These are phyloP conservation scores for Sycophila texana DNA, from an alignment of 2,888 invertebrate genomes.

Conservation along the genomic window DNA sequence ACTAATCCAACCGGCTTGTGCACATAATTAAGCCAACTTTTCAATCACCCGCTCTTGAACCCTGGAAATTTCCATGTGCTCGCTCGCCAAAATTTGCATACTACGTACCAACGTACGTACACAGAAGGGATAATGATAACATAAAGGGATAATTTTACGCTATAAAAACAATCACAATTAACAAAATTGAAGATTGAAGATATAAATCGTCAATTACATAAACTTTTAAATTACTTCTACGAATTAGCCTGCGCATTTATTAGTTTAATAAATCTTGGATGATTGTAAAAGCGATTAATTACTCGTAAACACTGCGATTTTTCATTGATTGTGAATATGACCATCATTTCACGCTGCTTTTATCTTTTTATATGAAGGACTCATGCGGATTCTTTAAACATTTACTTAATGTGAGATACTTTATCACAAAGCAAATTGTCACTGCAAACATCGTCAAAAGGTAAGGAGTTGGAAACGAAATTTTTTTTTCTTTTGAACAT, in stretches of 20 bases:
- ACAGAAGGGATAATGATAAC: too few species aligned
- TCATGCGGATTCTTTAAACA: conserved; percentile 17
- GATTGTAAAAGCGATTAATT: too few species aligned
- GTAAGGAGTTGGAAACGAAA: conserved; percentile 4
- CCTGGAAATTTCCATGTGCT: neutral
- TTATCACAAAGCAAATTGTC: conserved; percentile 19
- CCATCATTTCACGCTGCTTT: neutral
- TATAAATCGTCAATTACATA: too few species aligned
- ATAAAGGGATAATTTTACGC: too few species aligned
- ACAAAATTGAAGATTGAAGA: too few species aligned
- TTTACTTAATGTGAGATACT: conserved; percentile 25
- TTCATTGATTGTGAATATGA: neutral
- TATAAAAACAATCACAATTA: too few species aligned
- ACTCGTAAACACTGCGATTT: too few species aligned
- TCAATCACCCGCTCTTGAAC: neutral
- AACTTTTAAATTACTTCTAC: too few species aligned
- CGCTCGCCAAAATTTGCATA: too few species aligned
- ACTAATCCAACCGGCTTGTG: conserved; percentile 12
- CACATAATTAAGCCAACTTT: conserved; percentile 8
- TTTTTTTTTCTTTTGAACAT: neutral
- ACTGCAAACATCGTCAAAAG: neutral
- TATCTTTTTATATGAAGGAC: conserved; percentile 13
- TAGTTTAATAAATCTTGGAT: neutral
- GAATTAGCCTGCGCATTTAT: neutral
- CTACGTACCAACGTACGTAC: too few species aligned